Base-by-base conservation (phyloP, 2,888 invertebrate genomes). In the Archaeoteleia sp. region DNA sequence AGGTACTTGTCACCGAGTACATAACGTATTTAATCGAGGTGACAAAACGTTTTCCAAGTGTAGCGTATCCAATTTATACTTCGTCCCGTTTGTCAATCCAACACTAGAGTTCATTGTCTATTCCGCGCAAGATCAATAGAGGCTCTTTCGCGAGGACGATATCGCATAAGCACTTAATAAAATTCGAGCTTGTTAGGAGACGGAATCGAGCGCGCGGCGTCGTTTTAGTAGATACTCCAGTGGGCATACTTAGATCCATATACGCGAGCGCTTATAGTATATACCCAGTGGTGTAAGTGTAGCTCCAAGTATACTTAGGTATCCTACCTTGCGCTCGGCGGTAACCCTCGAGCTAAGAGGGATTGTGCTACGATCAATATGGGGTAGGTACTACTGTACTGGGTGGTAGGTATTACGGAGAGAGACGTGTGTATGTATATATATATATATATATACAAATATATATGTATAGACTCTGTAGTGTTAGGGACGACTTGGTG, bases 291-390 rank as follows among this genome's bases (percentile, higher is more conserved):
- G 68, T 60, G 74, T 73, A 75, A 78, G 79, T 77, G 75, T 78
- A 76, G 75, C 65, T 39, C 45, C 57, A 63, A 70, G 70, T 63
- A 61, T 67, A 67, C 67, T 63, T 71, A 58, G 66, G 62, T 62
- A 57, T n/a, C 51, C 74, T 74, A 78, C 77, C 67, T 74, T 73
- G 74, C 74, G 75, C 74, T 76, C 71, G 72, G 68, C 58, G 71
- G 76, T 67, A 70, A 72, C 74, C 75, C 74, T 76, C 71, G 60
- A 70, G 77, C 74, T 74, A 78, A 81, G 78, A 82, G 80, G 81
- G 79, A 76, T 79, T 76, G 74, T 74, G 75, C 72, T 76, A 71
- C 81, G 82, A 82, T 82, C 82, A 81, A 82, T 82, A 82, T 78
- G 78, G 79, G 76, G 78, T 74, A 70, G 75, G 78, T 76, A 74